Base-by-base conservation (phyloP, 1,140 invertebrate species). In the Bombus impatiens region DNA sequence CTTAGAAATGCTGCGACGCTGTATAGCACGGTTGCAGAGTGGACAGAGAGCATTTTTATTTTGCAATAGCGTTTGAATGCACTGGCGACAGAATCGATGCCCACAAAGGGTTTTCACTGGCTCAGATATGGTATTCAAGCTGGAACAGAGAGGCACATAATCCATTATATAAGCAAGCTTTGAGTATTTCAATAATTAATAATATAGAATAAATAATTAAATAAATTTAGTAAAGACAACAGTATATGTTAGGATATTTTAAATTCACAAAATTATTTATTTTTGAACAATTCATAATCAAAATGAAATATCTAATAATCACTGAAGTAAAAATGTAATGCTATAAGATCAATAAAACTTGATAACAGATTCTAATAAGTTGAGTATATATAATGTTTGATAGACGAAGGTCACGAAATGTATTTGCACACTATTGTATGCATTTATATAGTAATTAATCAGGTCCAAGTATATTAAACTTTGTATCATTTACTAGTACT, bases 31-130 rank as follows among this genome's bases (percentile, higher is more conserved):
- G 3, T 89, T 91, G 70, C 92, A 92, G 0, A 93, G 57, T 35
- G 92, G 92, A 71, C 92, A 93, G 4, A 0, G 8, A 12, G 84
- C 44, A 5, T 70, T 32, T 70, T 87, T 86, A 12, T 42, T 87
- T 10, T 40, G 65, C 4, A 88, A 25, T 6, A 91, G 84, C 10
- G 9, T 77, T 32, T 71, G 75, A 44, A 92, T 89, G 67, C 92
- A 93, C 0, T 6, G 8, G 1, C 35, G 59, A 71, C 92, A 93
- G 37, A 92, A 92, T 65, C 84, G 90, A 67, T 93, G 92, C 4
- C 90, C 90, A n/a, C 92, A 93, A 40, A 71, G 62, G 44, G 91
- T 90, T 72, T 74, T 89, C 6, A 87, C 68, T 4, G 92, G 90
- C 0, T 88, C 40, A 15, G 71, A 78, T 62, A 92, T 88, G 1